Evolutionary conservation across 2,113 vertebrate species (phyloP).

Genomic region (Bothrops jararaca): DNA sequence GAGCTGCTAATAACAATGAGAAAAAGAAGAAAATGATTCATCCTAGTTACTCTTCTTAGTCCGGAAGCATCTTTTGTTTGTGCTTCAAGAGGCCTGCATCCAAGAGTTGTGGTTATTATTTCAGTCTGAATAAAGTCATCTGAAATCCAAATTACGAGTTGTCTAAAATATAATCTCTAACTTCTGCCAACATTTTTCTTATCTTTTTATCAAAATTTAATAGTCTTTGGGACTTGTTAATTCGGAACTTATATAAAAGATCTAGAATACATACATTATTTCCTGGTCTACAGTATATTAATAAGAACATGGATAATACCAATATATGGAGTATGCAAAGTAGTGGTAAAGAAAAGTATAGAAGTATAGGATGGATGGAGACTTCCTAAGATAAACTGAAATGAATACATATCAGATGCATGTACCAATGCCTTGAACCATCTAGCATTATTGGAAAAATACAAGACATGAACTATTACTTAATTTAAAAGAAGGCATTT

Average conservation of each 20-base stretch:
- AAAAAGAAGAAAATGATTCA: background rate
- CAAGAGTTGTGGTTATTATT: constrained; percentile 20
- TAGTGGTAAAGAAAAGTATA: constrained; percentile 15
- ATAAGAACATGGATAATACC: constrained; percentile 36
- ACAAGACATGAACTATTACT: background rate
- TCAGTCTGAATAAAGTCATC: constrained; percentile 25
- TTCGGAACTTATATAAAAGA: constrained; percentile 12
- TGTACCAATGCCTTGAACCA: background rate
- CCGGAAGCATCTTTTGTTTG: constrained; percentile 3
- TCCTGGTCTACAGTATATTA: constrained; percentile 7
- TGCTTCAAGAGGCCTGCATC: constrained; percentile 15
- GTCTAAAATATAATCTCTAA: background rate
- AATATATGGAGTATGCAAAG: constrained; percentile 22
- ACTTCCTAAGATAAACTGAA: background rate
- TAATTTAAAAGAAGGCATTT: background rate
- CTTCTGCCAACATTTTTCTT: constrained; percentile 11
- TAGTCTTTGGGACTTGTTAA: background rate
- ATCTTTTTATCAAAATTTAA: background rate
- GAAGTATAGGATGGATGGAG: background rate
- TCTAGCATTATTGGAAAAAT: background rate
- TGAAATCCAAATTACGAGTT: constrained; percentile 29
- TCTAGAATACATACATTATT: constrained; percentile 3
- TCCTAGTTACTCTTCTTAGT: background rate
- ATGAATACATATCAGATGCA: background rate
- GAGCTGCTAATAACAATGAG: background rate